Base-by-base conservation (phyloP, 92 coral and sea anemone species). In the Epizoanthus ramosus region DNA sequence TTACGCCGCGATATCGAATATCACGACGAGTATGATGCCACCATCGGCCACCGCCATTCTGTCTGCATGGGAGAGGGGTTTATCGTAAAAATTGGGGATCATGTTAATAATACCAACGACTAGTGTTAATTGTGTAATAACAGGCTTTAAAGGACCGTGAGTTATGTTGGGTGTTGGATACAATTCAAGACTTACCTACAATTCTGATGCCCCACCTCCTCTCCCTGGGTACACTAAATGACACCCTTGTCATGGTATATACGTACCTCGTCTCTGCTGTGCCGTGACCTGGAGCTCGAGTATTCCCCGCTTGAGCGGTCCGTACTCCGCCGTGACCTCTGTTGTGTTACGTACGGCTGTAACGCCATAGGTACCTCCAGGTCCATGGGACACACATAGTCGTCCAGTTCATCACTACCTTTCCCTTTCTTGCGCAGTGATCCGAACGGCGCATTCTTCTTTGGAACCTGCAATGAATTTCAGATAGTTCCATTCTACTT, bases 341-440 rank as follows among this genome's bases (percentile, higher is more conserved):
- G 83, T 63, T 90, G 94, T n/a, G 92, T 84, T 41, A 93, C 94
- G 41, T 71, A 84, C 5, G 97, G 72, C 71, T 90, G 91, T 25
- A 97, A 86, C 57, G 91, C 84, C 69, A 85, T 66, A 9, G 99
- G 98, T 5, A 97, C 89, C 28, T 97, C 99, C 1, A 94, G 81
- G 91, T 97, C 99, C 99, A 97, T 92, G 0, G 99, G 97, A 86
- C 99, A 97, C 21, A 97, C 98, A 81, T 93, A 97, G 80, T 97
- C 97, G 83, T 97, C 99, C 15, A 86, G 89, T 56, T 97, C 99
- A 31, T 90, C 57, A 52, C 87, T 86, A 53, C 90, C 90, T 43
- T 91, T 87, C 16, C 97, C 92, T 70, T 91, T 93, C 86, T 92
- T 97, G 74, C 92, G 95, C 31, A 97, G 87, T 14, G 95, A 92